Percentiles rank a stretch among this genome's conserved stretches.
Conservation (phyloP, 2,113 vertebrate species). For the Chascanopsetta lugubris region DNA sequence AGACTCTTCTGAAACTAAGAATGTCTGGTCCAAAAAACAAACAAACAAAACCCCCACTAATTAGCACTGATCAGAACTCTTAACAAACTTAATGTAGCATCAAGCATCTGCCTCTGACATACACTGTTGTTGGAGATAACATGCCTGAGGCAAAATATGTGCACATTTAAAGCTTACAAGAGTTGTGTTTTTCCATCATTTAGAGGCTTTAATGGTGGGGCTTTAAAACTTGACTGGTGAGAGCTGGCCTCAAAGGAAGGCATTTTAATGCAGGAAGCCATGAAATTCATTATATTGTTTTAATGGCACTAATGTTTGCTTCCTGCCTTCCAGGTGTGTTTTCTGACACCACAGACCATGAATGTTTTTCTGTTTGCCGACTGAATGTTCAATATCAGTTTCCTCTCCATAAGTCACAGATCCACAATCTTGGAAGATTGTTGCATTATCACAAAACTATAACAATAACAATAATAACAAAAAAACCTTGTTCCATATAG, state of each 20-base stretch:
- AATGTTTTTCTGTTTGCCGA: background rate
- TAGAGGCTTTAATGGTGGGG: background rate
- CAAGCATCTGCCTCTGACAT: conserved; percentile 6
- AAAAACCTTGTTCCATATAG: no score
- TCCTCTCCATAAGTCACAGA: background rate
- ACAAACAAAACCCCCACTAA: conserved; percentile 40
- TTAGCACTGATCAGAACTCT: background rate
- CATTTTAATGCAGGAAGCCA: background rate
- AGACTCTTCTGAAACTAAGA: background rate
- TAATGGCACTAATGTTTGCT: background rate
- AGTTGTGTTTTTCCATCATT: background rate
- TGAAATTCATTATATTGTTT: background rate
- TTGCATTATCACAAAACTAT: background rate
- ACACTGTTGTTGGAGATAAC: background rate
- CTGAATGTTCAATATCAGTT: background rate
- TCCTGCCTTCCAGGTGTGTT: conserved; percentile 1
- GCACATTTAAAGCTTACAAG: conserved; percentile 2
- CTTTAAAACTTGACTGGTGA: background rate
- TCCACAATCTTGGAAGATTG: background rate
- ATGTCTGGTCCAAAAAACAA: conserved; percentile 12
- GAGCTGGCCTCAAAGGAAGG: background rate
- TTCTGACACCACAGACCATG: background rate
- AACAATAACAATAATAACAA: background rate
- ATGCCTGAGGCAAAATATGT: background rate
- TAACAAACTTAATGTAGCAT: background rate